Conservation (phyloP, 2,888 invertebrate genomes). For the Mamestra brassicae region DNA sequence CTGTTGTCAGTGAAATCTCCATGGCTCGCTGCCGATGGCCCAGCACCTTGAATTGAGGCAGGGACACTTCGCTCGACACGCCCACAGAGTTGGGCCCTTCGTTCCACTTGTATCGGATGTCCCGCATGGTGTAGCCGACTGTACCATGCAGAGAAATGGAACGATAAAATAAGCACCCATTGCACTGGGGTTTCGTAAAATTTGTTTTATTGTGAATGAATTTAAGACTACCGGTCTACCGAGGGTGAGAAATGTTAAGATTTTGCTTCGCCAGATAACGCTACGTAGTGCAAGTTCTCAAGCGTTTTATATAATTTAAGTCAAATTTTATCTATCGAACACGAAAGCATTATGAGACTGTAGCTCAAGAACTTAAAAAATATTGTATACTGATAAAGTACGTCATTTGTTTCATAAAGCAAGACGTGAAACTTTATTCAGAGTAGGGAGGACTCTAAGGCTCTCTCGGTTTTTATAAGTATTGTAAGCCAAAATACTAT, state of each 20-base stretch:
- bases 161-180: slow-evolving; percentile 89
- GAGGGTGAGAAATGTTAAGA: slow-evolving; percentile 68
- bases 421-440: slow-evolving; percentile 49
- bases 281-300: slow-evolving; percentile 64
- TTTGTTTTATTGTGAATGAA: slow-evolving; percentile 72
- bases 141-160: slow-evolving; percentile 90
- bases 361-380: slow-evolving; percentile 61
- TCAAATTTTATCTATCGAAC: slow-evolving; percentile 71
- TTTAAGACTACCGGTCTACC: slow-evolving; percentile 72
- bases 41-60: slow-evolving; percentile 99
- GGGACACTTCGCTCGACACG: slow-evolving; percentile 97
- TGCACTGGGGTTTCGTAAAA: slow-evolving; percentile 86
- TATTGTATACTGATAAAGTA: slow-evolving; percentile 45
- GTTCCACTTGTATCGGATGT: slow-evolving; percentile 99
- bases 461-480: slow-evolving; percentile 47
- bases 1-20: slow-evolving; percentile 98
- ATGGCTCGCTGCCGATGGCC: slow-evolving; percentile 98
- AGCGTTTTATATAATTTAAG: slow-evolving; percentile 69
- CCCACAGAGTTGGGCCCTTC: slow-evolving; percentile 98
- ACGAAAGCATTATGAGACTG: slow-evolving; percentile 74
- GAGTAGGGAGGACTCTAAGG: slow-evolving; percentile 29
- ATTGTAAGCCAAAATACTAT: slow-evolving; percentile 58
- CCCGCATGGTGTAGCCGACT: slow-evolving; percentile 99
- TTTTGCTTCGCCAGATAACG: slow-evolving; percentile 57
- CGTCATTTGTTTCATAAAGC: slow-evolving; percentile 65